Base-by-base conservation (phyloP, 2,797 vertebrate species). In the Nannoperca australis region DNA sequence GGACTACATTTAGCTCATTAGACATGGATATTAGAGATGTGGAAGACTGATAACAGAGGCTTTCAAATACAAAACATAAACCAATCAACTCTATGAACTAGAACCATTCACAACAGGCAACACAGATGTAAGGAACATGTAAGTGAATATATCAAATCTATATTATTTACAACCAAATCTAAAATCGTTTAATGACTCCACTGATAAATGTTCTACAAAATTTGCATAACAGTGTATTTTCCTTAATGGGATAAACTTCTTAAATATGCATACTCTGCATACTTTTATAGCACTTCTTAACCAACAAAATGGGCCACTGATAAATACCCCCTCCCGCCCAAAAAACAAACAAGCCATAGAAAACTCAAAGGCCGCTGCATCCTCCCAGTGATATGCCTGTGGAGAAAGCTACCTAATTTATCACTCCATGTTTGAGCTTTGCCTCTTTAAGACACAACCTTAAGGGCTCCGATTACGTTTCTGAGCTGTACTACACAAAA, bases 91-190 rank as follows among this genome's bases (percentile, higher is more conserved):
- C 59, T 68, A 76, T 45, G 50, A 85, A 86, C 65, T 68, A 73
- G 8, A 73, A 74, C 18, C n/a, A 61, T 71, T 86, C 11, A 0
- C 40, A 86, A 81, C 73, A 79, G 72, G 76, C 62, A 87, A 73
- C 70, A 78, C 53, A 81, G 50, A 83, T 60, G 45, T 69, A 87
- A 77, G 12, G 22, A 83, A 76, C 54, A 83, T 24, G 54, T 30
- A 71, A 38, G 55, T 68, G 56, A 60, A 83, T 79, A 75, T 88
- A 91, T 89, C 85, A 92, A 93, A 91, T 89, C 89, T 91, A 88
- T 87, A 85, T 78, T 90, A 93, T 92, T 91, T 92, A 94, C 93
- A 93, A 86, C 58, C 67, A 90, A 89, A 90, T 90, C 88, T 92
- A 90, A 90, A 92, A 90, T 54, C 70, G 40, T 62, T 81, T 22